Base-by-base conservation (phyloP, 2,797 vertebrate species). In the Acanthis flammea region DNA sequence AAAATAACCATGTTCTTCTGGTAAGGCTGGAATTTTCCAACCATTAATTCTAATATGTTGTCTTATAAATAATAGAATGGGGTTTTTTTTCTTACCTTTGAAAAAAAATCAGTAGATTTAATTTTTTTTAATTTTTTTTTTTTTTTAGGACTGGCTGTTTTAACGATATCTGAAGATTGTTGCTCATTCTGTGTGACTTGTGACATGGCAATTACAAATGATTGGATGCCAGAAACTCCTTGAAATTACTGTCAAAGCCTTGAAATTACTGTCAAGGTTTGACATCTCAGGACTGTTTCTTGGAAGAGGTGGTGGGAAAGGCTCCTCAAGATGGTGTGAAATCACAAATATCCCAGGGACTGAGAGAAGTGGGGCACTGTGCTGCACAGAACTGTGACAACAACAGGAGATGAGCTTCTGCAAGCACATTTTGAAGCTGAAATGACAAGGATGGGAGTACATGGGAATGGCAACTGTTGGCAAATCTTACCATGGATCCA, bases 21-120 rank as follows among this genome's bases (percentile, higher is more conserved):
- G 28, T 58, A 70, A 83, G n/a, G 41, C 58, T 55, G 41, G 3
- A 14, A 50, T 55, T 86, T 68, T 58, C 30, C 30, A 88, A 76
- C 13, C 1, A 28, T 35, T 48, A 3, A 11, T 61, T 72, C 28
- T 31, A 22, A 16, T 35, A 44, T 25, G 2, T 19, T 72, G 13
- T 15, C 8, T 57, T 55, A 19, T 15, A 35, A 77, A 48, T 24
- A 57, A 28, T 9, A 45, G 6, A 51, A 60, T 19, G 24, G 13
- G 24, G 9, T 1, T 1, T 6, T 2, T 39, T 11, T 28, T 47
- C 4, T 39, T 71, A 12, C 10, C 4, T 9, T 15, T 17, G 19
- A 47, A 51, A 35, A 71, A 62, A 35, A 71, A 62, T 3, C 2
- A 55, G 2, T 8, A 39, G 4, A 8, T 22, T 60, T 31, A 16